phyloP scores from a whole-genome alignment of 2,113 vertebrate genomes.

The Sebastes schlegelii region DNA sequence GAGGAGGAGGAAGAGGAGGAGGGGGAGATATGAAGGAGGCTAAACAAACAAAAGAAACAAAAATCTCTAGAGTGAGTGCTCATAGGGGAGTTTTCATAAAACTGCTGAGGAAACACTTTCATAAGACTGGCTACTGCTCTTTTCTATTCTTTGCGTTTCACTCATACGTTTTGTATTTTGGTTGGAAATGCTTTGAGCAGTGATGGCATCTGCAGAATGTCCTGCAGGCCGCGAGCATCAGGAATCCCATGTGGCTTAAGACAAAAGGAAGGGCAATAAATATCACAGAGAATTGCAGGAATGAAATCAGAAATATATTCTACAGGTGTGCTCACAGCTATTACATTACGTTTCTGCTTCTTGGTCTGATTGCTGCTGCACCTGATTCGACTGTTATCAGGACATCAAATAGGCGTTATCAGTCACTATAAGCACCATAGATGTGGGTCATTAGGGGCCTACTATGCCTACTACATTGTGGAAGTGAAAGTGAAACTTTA shows the following conservation, averaged over 20 bases:
- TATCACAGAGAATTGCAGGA: slow-evolving; percentile 8
- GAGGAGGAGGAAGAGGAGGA: slow-evolving; percentile 1
- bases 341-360: not conserved
- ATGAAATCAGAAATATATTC: not conserved
- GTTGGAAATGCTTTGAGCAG: slow-evolving; percentile 10
- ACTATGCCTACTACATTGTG: no score
- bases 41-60: slow-evolving; percentile 54
- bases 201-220: slow-evolving; percentile 51
- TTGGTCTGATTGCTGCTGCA: no score
- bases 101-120: slow-evolving; percentile 35
- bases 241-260: slow-evolving; percentile 1
- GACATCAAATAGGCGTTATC: no score
- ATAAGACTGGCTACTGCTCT: slow-evolving; percentile 22
- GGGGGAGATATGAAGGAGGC: slow-evolving; percentile 28
- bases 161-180: slow-evolving; percentile 11
- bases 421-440: no score
- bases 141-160: slow-evolving; percentile 3
- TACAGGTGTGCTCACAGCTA: not conserved
- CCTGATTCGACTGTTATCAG: no score
- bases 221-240: not conserved
- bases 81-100: slow-evolving; percentile 39
- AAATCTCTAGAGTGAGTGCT: slow-evolving; percentile 31
- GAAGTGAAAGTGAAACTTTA: no score
- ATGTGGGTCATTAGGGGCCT: no score
- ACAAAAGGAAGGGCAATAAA: slow-evolving; percentile 6